These are phyloP conservation scores for Sterrhoptilus dennistouni DNA, from an alignment of 2,113 vertebrate genomes.

Conservation along the genomic window DNA sequence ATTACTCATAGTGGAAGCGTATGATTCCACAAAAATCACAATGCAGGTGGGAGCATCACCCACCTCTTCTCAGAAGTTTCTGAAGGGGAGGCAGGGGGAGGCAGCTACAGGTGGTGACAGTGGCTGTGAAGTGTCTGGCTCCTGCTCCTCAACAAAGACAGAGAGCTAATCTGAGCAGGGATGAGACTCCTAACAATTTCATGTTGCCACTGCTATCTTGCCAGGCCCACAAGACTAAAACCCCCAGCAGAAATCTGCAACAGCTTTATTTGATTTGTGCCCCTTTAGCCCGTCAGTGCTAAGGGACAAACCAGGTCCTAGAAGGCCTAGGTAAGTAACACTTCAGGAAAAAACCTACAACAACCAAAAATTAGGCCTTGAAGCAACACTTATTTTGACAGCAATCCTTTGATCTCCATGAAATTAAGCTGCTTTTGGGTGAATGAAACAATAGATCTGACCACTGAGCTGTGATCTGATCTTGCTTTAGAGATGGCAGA, in stretches of 20 bases:
- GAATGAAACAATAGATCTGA: neutral
- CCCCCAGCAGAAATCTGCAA: neutral
- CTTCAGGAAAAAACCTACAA: neutral
- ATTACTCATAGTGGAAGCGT: neutral
- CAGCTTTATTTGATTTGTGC: neutral
- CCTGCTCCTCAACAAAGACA: neutral
- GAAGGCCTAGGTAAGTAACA: neutral
- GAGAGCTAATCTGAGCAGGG: neutral
- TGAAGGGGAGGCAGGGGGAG: neutral
- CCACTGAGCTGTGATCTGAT: neutral
- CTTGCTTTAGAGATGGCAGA: neutral
- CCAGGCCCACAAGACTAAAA: neutral
- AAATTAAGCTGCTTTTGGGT: neutral
- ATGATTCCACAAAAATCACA: neutral
- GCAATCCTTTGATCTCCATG: neutral
- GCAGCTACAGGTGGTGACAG: neutral
- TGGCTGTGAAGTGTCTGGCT: rapidly evolving
- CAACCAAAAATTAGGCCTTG: neutral
- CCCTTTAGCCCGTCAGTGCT: neutral
- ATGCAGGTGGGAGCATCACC: neutral
- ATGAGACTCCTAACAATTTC: neutral
- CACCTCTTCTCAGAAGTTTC: neutral
- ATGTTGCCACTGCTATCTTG: neutral
- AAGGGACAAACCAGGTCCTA: neutral
- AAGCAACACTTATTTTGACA: neutral